A percentile compares a stretch with the other conserved stretches of the same genome.
Evolutionary conservation across 2,888 invertebrate genomes (phyloP).

Genomic region (Salticus scenicus): DNA sequence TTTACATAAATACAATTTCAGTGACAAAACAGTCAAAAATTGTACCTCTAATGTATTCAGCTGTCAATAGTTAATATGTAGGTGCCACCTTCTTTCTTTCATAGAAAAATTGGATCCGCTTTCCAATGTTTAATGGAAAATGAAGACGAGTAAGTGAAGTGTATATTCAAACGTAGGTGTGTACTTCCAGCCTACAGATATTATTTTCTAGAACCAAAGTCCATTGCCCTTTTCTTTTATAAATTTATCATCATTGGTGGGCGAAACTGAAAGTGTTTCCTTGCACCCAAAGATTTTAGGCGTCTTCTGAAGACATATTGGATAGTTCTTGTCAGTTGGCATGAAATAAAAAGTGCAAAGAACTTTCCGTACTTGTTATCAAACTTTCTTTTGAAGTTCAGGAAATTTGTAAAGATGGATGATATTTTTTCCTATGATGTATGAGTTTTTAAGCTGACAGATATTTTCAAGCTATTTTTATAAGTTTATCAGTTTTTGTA

Average conservation of each 20-base stretch:
- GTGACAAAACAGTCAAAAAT: neutral
- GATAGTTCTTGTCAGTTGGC: neutral
- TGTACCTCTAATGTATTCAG: neutral
- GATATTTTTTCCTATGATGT: too few relatives aligned
- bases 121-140: neutral
- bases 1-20: too few relatives aligned
- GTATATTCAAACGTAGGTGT: neutral
- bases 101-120: neutral
- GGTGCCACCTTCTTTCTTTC: neutral
- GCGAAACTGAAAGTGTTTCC: conserved; percentile 5
- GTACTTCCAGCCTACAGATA: neutral
- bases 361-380: neutral
- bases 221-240: neutral
- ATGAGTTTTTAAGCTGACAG: too few relatives aligned
- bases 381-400: neutral
- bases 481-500: too few relatives aligned
- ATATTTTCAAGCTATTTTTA: too few relatives aligned
- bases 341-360: neutral
- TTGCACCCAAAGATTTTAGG: neutral
- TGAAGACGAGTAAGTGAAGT: neutral
- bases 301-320: neutral
- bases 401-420: too few relatives aligned
- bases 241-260: neutral
- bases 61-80: neutral
- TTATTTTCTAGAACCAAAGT: neutral